A percentile compares a stretch with the other conserved stretches of the same genome.
These are phyloP conservation scores for Limnephilus lunatus DNA, from an alignment of 2,888 invertebrate genomes.

Conservation along the genomic window DNA sequence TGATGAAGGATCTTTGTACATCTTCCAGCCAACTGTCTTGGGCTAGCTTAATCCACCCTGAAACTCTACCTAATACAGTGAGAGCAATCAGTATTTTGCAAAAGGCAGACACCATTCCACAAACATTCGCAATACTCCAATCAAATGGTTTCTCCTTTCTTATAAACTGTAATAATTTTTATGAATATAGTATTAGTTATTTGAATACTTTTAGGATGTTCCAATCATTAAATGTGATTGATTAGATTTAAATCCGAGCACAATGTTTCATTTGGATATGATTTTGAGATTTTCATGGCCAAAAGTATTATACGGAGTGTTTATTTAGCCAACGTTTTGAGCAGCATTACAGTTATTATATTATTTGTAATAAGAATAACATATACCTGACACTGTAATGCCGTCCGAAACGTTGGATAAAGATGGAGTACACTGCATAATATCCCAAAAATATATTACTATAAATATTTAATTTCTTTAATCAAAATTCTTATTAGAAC, in stretches of 20 bases:
- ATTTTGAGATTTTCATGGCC: too few species aligned
- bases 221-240: not conserved
- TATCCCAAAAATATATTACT: too few species aligned
- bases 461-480: not conserved
- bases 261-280: not conserved
- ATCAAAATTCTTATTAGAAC: not conserved
- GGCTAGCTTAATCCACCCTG: not conserved
- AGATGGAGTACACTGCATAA: too few species aligned
- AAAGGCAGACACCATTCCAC: not conserved
- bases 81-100: not conserved
- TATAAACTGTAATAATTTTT: not conserved
- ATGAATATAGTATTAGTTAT: not conserved
- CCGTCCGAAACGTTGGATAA: too few species aligned
- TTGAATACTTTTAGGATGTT: not conserved
- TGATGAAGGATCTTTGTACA: conserved; percentile 35
- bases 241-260: not conserved
- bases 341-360: too few species aligned
- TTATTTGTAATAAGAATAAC: too few species aligned
- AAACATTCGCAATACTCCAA: not conserved
- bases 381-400: too few species aligned
- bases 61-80: not conserved
- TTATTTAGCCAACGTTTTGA: too few species aligned
- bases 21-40: conserved; percentile 12
- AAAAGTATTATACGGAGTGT: too few species aligned
- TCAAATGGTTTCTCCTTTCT: not conserved